Base-by-base conservation (phyloP, 1,140 invertebrate species). In the Saxidomus purpurata region DNA sequence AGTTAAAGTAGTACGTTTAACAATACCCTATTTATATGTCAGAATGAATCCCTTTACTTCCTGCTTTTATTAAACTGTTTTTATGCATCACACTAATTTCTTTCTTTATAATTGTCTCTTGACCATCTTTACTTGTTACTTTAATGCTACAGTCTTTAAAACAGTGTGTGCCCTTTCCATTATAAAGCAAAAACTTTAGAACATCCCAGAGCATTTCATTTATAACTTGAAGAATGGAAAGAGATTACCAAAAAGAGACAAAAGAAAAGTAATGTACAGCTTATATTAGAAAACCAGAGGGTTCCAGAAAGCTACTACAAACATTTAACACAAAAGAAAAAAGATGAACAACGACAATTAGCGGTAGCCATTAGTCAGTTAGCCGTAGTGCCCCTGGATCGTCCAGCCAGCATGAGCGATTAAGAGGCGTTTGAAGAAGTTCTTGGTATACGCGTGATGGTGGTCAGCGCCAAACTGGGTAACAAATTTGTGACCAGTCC, bases 401-500 rank as follows among this genome's bases (percentile, higher is more conserved):
- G 40, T 17, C 40, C 40, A 9, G 38, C n/a, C 1, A 76, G 71
- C 22, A 49, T 76, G 25, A 76, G 22, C 17, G 55, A 38, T 22
- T 31, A 59, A 15, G 25, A 25, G n/a, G 71, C 49, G 17, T 77
- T 87, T 25, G 49, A 81, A 15, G 25, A 59, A 25, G 52, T 19
- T 0, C 34, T 59, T 0, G 28, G n/a, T 0, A 52, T 81, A 49
- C 25, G n/a, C 9, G 52, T 59, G 43, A 81, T 81, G 77, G 52
- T 81, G 28, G 43, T 81, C 19, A 59, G 77, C 3, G 4, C 55
- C 15, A 38, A 28, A 25, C 55, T 81, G 2, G 79, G 79, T 17
- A 81, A 81, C 52, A 81, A 81, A 52, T 81, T 81, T 63, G 36
- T 61, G 0, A 81, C 49, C 3, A 63, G 31, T 22, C 15, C 52